Evolutionary conservation across 53 echinoderm and acorn worm species (phyloP).

Genomic region (Astropecten irregularis): DNA sequence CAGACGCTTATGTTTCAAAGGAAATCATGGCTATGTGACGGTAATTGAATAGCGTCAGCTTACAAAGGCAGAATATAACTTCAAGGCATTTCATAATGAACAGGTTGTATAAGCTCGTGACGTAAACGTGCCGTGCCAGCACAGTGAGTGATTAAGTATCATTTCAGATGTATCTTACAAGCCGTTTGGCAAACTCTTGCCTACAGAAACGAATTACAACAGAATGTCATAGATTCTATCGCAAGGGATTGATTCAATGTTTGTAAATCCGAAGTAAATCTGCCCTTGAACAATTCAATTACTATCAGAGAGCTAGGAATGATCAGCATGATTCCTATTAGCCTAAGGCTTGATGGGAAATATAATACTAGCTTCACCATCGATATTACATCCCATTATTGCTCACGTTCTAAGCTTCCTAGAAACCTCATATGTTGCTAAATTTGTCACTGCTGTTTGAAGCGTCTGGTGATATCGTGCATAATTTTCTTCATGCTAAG

Average conservation of each 20-base stretch:
- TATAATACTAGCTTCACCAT: neutral
- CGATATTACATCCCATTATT: neutral
- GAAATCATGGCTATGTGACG: too few species aligned
- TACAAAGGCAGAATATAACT: too few species aligned
- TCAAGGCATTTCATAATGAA: too few species aligned
- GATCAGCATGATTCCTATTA: neutral
- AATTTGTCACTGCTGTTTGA: neutral
- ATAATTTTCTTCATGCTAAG: neutral
- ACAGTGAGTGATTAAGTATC: neutral
- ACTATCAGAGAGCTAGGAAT: neutral
- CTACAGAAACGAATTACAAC: neutral
- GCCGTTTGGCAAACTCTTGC: neutral
- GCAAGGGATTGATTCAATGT: neutral
- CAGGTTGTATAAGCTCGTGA: neutral
- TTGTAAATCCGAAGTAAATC: conserved; percentile 13
- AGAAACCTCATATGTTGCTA: too few species aligned
- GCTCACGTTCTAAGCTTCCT: neutral
- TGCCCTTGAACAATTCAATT: conserved; percentile 10
- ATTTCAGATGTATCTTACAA: neutral
- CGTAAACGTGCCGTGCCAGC: neutral
- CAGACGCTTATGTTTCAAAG: too few species aligned
- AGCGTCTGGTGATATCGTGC: neutral
- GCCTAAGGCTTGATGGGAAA: neutral
- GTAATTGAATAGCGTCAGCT: too few species aligned
- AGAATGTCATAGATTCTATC: neutral